phyloP scores from a whole-genome alignment of 2,888 invertebrate genomes.

The Atethmia centrago region DNA sequence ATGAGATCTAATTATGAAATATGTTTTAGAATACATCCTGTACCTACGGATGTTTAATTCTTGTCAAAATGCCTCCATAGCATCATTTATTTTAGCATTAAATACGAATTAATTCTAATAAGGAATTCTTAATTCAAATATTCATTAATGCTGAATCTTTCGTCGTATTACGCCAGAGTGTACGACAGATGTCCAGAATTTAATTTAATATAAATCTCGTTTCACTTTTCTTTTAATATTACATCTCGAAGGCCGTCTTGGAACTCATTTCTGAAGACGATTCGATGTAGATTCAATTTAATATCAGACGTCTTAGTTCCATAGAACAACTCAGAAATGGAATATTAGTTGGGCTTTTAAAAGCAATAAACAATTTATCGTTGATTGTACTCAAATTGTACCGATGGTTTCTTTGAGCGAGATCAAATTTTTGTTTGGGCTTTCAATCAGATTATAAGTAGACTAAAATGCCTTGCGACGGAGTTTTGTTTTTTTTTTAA shows the following conservation, averaged over 20 bases:
- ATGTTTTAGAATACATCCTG: too few species aligned
- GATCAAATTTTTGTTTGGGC: conserved; percentile 59
- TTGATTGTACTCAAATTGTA: conserved; percentile 55
- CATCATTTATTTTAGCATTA: conserved; percentile 56
- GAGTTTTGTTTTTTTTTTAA: conserved; percentile 37
- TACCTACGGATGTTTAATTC: neutral
- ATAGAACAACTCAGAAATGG: conserved; percentile 69
- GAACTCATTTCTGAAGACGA: conserved; percentile 77
- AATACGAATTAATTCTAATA: conserved; percentile 70
- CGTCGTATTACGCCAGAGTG: conserved; percentile 77
- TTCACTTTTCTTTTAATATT: conserved; percentile 84
- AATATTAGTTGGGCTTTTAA: conserved; percentile 71
- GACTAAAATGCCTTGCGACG: conserved; percentile 36
- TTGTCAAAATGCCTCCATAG: conserved; percentile 22
- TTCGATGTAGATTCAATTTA: conserved; percentile 81
- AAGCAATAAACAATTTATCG: conserved; percentile 73
- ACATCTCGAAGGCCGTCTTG: conserved; percentile 74
- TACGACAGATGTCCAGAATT: conserved; percentile 88
- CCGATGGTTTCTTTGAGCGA: conserved; percentile 45
- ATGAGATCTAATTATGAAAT: too few species aligned
- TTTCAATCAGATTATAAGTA: conserved; percentile 52
- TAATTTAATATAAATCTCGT: conserved; percentile 84
- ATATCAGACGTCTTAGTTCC: conserved; percentile 72
- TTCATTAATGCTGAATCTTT: conserved; percentile 83
- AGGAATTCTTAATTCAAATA: conserved; percentile 79